Conservation (phyloP, 2,888 invertebrate genomes). For the Hemistola chrysoprasaria region DNA sequence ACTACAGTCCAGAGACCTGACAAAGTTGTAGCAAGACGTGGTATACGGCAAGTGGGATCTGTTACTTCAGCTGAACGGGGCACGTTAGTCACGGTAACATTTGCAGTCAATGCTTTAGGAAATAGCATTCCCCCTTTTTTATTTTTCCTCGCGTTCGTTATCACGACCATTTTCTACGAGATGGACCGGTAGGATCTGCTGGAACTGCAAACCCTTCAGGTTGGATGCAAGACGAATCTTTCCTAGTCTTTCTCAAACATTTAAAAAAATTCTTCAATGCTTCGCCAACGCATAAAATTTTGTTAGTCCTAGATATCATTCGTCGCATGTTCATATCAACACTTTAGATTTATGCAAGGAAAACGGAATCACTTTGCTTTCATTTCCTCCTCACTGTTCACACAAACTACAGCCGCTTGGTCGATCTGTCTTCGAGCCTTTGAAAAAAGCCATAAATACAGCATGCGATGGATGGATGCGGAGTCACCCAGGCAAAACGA, state of each 20-base stretch:
- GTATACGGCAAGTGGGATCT: slow-evolving; percentile 38
- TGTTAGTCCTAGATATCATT: slow-evolving; percentile 36
- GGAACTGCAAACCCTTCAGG: slow-evolving; percentile 35
- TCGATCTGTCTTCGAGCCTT: slow-evolving; percentile 32
- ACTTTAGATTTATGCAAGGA: slow-evolving; percentile 29
- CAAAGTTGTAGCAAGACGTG: slow-evolving; percentile 26
- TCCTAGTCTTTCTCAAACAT: slow-evolving; percentile 34
- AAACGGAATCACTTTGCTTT: slow-evolving; percentile 32
- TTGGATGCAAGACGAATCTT: slow-evolving; percentile 36
- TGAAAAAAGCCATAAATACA: slow-evolving; percentile 35
- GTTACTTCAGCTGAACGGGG: slow-evolving; percentile 49
- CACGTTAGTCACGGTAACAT: slow-evolving; percentile 39
- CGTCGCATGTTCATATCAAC: slow-evolving; percentile 33
- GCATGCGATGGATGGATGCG: slow-evolving; percentile 37
- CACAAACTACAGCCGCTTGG: slow-evolving; percentile 40
- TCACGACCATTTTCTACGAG: slow-evolving; percentile 32
- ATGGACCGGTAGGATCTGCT: slow-evolving; percentile 31
- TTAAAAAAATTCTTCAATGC: slow-evolving; percentile 28
- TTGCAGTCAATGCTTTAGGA: slow-evolving; percentile 40
- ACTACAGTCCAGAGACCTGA: slow-evolving; percentile 33
- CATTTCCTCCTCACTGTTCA: slow-evolving; percentile 38
- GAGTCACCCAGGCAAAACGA: slow-evolving; percentile 35
- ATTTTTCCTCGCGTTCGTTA: slow-evolving; percentile 34
- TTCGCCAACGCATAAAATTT: slow-evolving; percentile 25
- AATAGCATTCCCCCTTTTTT: slow-evolving; percentile 40